These are phyloP conservation scores for Doryteuthis pealeii DNA, from an alignment of 1,140 invertebrate genomes.

Conservation along the genomic window DNA sequence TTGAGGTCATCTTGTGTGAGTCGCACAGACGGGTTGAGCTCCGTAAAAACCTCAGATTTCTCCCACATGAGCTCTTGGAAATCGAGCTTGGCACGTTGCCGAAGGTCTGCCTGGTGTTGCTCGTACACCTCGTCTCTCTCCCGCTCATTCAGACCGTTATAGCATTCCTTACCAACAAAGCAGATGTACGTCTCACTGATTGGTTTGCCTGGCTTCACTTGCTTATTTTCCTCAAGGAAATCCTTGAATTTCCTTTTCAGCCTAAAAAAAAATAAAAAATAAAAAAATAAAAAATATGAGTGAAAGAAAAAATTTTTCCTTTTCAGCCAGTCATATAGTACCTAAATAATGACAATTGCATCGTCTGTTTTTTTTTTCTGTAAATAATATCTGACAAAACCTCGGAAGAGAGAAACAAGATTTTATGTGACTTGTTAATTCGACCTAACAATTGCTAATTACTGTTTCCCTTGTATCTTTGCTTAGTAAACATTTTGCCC, in stretches of 20 bases:
- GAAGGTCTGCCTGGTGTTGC: conserved; percentile 88
- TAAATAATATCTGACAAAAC: too few species aligned
- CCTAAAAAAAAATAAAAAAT: conserved; percentile 57
- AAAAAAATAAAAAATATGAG: too few species aligned
- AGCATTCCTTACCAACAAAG: conserved; percentile 94
- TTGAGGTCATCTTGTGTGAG: conserved; percentile 93
- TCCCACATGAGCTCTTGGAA: conserved; percentile 91
- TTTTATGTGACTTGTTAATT: too few species aligned
- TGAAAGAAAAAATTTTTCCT: too few species aligned
- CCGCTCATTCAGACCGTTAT: conserved; percentile 83
- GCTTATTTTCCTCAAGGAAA: conserved; percentile 84
- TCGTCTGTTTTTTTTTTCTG: too few species aligned
- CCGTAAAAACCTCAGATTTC: conserved; percentile 86
- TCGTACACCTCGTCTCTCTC: conserved; percentile 94
- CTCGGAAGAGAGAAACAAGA: too few species aligned
- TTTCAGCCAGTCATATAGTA: too few species aligned
- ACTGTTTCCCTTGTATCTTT: too few species aligned
- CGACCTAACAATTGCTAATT: too few species aligned
- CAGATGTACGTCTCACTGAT: conserved; percentile 88
- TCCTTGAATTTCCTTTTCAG: conserved; percentile 83
- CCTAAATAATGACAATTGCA: too few species aligned
- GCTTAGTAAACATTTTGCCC: too few species aligned
- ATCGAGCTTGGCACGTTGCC: conserved; percentile 87
- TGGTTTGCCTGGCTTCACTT: conserved; percentile 87
- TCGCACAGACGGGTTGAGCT: conserved; percentile 82